A percentile compares a stretch with the other conserved stretches of the same genome.
Evolutionary conservation across 2,888 invertebrate genomes (phyloP).

Genomic region (Agonum fuliginosum): DNA sequence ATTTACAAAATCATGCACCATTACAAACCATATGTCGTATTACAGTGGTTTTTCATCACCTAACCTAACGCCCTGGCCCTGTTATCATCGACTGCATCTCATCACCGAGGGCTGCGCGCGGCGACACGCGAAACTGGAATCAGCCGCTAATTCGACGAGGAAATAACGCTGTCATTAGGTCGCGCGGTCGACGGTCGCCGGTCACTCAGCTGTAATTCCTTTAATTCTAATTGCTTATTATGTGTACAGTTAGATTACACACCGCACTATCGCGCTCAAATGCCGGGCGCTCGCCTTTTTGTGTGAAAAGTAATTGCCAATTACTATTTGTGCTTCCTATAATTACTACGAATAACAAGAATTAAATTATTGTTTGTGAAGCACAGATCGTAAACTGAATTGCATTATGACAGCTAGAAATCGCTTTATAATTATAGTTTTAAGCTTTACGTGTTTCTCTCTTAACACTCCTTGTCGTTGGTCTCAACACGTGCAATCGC

Average conservation of each 20-base stretch:
- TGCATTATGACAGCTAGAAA: constrained; percentile 59
- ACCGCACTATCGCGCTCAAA: constrained; percentile 23
- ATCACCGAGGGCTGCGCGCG: background rate
- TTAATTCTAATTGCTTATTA: constrained; percentile 57
- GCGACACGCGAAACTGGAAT: constrained; percentile 59
- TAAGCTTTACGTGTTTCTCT: constrained; percentile 25
- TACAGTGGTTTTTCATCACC: constrained; percentile 26
- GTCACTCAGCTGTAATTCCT: constrained; percentile 55
- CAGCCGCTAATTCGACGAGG: constrained; percentile 51
- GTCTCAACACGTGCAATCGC: constrained; percentile 38
- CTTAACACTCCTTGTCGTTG: constrained; percentile 48
- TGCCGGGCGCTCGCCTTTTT: constrained; percentile 19
- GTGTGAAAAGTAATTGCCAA: constrained; percentile 55
- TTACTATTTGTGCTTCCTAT: constrained; percentile 59
- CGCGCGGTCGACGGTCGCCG: too few relatives aligned
- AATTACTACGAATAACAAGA: constrained; percentile 56
- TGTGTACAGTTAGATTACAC: constrained; percentile 53
- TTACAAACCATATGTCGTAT: constrained; percentile 18
- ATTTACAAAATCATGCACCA: constrained; percentile 27
- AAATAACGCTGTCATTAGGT: constrained; percentile 56
- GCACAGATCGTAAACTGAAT: constrained; percentile 54
- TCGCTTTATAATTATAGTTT: constrained; percentile 59
- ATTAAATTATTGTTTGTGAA: constrained; percentile 59
- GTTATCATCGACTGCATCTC: background rate
- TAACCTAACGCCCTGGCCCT: background rate